Conservation (phyloP, 2,113 vertebrate genomes). For the Psophia crepitans region DNA sequence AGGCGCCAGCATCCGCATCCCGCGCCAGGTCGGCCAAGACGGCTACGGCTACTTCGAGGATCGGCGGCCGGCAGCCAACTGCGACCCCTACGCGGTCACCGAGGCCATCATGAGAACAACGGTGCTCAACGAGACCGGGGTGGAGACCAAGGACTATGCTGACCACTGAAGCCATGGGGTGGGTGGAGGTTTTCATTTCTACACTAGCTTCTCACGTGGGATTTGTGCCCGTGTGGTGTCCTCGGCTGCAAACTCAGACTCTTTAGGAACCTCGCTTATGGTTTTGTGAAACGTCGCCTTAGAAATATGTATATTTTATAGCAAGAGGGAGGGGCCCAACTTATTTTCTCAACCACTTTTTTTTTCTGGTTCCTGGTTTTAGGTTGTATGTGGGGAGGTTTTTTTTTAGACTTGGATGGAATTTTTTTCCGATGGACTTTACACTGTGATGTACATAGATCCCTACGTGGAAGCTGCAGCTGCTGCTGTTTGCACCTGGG, state of each 20-base stretch:
- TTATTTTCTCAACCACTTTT: not conserved
- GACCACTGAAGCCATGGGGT: not conserved
- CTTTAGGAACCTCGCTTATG: slow-evolving; percentile 33
- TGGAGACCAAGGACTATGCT: slow-evolving; percentile 42
- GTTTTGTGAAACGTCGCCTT: slow-evolving; percentile 9
- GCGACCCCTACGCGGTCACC: slow-evolving; percentile 78
- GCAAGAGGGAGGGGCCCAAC: not conserved
- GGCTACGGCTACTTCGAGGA: slow-evolving; percentile 80
- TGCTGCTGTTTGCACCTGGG: slow-evolving; percentile 11
- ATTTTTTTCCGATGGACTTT: not conserved
- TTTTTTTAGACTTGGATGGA: not conserved
- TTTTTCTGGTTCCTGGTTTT: not conserved
- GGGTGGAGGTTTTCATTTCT: not conserved
- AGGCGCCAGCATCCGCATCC: slow-evolving; percentile 78
- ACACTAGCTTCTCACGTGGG: not conserved
- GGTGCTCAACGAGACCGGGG: slow-evolving; percentile 66
- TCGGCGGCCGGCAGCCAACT: slow-evolving; percentile 79
- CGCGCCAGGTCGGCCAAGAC: slow-evolving; percentile 75
- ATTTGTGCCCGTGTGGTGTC: not conserved
- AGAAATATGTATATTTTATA: slow-evolving; percentile 8
- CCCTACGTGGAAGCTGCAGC: not conserved
- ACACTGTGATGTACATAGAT: slow-evolving; percentile 26
- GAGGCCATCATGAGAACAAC: slow-evolving; percentile 71
- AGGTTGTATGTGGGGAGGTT: not conserved
- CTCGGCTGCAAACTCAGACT: slow-evolving; percentile 7